Percentiles rank a stretch among this genome's conserved stretches.
Conservation (phyloP, 2,113 vertebrate species). For the Paramormyrops kingsleyae region DNA sequence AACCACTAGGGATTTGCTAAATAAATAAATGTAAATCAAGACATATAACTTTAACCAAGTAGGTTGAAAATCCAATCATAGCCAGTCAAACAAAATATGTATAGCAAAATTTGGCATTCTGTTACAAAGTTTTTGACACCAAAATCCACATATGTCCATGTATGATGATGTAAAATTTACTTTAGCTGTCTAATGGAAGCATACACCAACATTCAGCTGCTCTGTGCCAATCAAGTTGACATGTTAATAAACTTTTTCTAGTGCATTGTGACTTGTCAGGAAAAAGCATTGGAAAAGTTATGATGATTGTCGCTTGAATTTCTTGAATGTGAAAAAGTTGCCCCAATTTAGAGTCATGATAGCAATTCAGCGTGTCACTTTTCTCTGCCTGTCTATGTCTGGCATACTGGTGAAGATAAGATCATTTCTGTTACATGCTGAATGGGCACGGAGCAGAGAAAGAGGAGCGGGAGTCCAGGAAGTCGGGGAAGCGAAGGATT, state of each 20-base stretch:
- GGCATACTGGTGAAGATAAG: neutral
- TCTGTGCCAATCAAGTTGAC: neutral
- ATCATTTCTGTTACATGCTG: neutral
- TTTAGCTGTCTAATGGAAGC: neutral
- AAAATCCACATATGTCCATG: neutral
- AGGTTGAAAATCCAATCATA: neutral
- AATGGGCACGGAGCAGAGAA: no score
- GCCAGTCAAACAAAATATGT: no score
- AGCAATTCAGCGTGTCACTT: neutral
- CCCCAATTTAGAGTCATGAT: neutral
- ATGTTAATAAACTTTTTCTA: no score
- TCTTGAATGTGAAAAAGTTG: neutral
- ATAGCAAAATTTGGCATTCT: no score
- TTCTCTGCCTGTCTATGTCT: neutral
- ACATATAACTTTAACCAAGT: neutral
- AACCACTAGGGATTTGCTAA: neutral
- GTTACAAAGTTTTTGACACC: neutral
- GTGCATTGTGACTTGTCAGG: neutral
- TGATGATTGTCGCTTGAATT: neutral
- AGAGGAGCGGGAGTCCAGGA: no score
- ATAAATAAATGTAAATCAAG: neutral
- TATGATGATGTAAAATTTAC: neutral
- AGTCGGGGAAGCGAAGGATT: no score
- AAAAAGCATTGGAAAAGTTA: neutral
- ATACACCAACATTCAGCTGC: neutral